A percentile compares a stretch with the other conserved stretches of the same genome.
phyloP scores from a whole-genome alignment of 2,113 vertebrate genomes.

The Laterallus jamaicensis region DNA sequence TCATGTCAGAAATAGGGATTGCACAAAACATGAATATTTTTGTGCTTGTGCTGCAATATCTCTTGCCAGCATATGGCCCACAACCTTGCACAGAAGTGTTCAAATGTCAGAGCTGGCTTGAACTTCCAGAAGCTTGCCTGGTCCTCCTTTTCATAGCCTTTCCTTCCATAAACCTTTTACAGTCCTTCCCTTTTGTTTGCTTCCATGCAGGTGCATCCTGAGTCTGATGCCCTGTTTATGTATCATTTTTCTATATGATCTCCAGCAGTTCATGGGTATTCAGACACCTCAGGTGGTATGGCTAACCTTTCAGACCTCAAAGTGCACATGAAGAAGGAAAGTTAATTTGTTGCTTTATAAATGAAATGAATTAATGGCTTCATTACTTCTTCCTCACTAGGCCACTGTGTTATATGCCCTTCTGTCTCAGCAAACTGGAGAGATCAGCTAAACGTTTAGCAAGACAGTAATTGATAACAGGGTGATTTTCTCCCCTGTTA shows the following conservation, averaged over 20 bases:
- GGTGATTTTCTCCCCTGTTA: neutral
- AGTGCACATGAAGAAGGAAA: neutral
- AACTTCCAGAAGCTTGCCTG: neutral
- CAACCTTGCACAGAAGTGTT: neutral
- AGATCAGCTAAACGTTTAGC: slow-evolving; percentile 40
- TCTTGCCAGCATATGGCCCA: neutral
- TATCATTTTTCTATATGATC: neutral
- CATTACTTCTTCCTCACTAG: slow-evolving; percentile 9
- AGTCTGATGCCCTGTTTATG: neutral
- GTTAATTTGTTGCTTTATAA: slow-evolving; percentile 44
- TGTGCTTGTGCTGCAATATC: neutral
- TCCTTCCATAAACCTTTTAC: neutral
- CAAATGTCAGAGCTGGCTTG: neutral
- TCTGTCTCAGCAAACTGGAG: slow-evolving; percentile 34
- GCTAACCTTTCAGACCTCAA: slow-evolving; percentile 3
- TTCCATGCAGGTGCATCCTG: neutral
- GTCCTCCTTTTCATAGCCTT: neutral
- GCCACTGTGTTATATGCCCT: slow-evolving; percentile 2
- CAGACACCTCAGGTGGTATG: neutral
- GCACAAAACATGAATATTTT: accelerated
- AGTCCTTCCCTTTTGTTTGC: neutral
- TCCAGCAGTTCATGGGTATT: neutral
- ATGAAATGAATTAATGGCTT: slow-evolving; percentile 24
- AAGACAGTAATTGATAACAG: slow-evolving; percentile 47
- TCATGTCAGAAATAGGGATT: neutral